Conservation (phyloP, 2,113 vertebrate species). For the Emydocephalus ijimae region DNA sequence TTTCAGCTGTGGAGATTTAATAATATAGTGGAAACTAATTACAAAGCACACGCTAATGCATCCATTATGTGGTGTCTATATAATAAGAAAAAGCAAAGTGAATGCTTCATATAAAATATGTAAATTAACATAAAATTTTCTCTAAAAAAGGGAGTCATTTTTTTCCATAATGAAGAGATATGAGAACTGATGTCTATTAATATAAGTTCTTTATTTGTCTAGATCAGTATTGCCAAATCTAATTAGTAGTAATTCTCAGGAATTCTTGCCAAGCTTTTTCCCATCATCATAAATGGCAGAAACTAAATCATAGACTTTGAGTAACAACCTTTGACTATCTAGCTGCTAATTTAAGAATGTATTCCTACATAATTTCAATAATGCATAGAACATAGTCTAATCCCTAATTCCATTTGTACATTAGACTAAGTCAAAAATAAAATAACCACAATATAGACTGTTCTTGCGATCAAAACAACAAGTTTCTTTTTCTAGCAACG, state of each 20-base stretch:
- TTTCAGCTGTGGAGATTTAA: conserved; percentile 1
- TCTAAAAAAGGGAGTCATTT: neutral
- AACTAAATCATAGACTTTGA: neutral
- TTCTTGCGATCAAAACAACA: neutral
- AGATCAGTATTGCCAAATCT: neutral
- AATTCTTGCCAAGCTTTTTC: neutral
- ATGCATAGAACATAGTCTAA: neutral
- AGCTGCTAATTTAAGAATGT: neutral
- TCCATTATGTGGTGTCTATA: neutral
- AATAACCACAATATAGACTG: neutral
- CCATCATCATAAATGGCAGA: neutral
- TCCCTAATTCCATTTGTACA: neutral
- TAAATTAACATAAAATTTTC: neutral
- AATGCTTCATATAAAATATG: neutral
- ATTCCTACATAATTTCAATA: neutral
- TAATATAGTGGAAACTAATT: neutral
- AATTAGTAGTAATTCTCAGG: neutral
- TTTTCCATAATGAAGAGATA: neutral
- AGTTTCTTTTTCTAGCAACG: neutral
- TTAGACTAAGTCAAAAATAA: neutral
- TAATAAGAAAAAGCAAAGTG: neutral
- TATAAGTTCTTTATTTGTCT: neutral
- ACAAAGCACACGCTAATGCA: neutral
- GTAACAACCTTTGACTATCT: neutral
- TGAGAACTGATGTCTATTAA: neutral